These are phyloP conservation scores for Apis mellifera DNA, from an alignment of 1,140 invertebrate species.

Conservation along the genomic window Amel_HAv3.1 CM009944.2:8925501-8926000, in stretches of 20 bases:
- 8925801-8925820: slow-evolving; percentile 46
- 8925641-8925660: slow-evolving; percentile 8
- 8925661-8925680: slow-evolving; percentile 18
- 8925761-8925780: background rate
- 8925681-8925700: slow-evolving; percentile 27
- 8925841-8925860: background rate
- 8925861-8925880: slow-evolving; percentile 67
- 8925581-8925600: slow-evolving; percentile 13
- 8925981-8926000: slow-evolving; percentile 56
- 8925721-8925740: background rate
- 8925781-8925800: background rate
- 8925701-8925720: slow-evolving; percentile 4
- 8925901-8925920: slow-evolving; percentile 75
- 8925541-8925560: background rate
- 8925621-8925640: slow-evolving; percentile 14
- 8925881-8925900: slow-evolving; percentile 78
- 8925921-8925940: slow-evolving; percentile 75
- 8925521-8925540: background rate
- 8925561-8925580: slow-evolving; percentile 7
- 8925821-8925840: slow-evolving; percentile 13
- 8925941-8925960: slow-evolving; percentile 77
- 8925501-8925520: background rate
- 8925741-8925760: too few relatives aligned
- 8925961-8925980: slow-evolving; percentile 77
- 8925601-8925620: background rate